Conservation (phyloP, 2,888 invertebrate species). For the Hydraecia micacea region DNA sequence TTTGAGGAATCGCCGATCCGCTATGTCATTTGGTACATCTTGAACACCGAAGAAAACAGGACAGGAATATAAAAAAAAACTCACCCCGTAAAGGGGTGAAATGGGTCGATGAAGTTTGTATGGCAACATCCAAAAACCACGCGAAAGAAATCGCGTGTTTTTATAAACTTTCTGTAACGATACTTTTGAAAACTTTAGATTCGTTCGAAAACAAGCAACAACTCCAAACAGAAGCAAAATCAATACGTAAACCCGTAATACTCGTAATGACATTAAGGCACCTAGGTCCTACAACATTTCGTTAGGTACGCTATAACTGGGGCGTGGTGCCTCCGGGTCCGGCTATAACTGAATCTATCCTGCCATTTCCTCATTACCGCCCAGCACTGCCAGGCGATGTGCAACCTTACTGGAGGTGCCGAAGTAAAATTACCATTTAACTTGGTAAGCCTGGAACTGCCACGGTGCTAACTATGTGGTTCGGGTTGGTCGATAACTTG, state of each 20-base stretch:
- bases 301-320: background rate
- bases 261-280: background rate
- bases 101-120: background rate
- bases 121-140: background rate
- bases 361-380: background rate
- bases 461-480: background rate
- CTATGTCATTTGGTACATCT: background rate
- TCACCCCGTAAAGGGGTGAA: background rate
- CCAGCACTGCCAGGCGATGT: background rate
- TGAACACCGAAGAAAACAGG: background rate
- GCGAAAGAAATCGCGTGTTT: background rate
- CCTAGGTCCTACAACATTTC: background rate
- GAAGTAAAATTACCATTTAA: background rate
- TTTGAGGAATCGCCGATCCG: background rate
- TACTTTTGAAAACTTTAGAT: background rate
- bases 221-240: constrained; percentile 1
- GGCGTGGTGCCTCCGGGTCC: background rate
- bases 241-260: background rate
- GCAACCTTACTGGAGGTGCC: background rate
- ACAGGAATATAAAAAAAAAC: background rate
- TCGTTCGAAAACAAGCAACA: background rate
- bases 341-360: constrained; percentile 4
- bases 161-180: background rate
- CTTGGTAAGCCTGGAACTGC: background rate
- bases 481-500: background rate